Evolutionary conservation across 2,797 vertebrate genomes (phyloP), one percentile per base, ranked within the genome.

Genomic region (Chromis chromis): DNA sequence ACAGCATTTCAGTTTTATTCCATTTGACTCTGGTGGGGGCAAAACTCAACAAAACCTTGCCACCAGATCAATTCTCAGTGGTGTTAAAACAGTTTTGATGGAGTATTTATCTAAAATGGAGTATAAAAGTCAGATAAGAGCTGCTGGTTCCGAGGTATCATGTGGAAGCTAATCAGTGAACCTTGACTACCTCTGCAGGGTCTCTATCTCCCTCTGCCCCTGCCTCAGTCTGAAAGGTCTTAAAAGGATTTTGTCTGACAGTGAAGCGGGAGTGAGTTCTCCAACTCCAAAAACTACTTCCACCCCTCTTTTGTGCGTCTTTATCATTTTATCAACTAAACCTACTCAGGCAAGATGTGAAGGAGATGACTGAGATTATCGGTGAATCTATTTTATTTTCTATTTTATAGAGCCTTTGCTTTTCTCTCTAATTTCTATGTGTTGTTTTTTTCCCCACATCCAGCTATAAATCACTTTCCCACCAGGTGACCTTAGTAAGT

Each of bases 121-220:
- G 33, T 36, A 52, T 59, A 50, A 57, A 59, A 63, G 58, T 42
- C 33, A 70, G 72, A 83, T 74, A 77, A 82, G 40, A 68, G 63
- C n/a, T 36, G 58, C 21, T 67, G 48, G 67, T 65, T 71, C 54
- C 76, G 19, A 28, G 44, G 64, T 74, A 75, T 70, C 57, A 64
- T 52, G 46, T 72, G 55, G 31, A 67, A 81, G 58, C 17, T 74
- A 74, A 77, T 78, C 78, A 81, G 36, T 70, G 73, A 83, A 74
- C 59, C 59, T 14, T 76, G 58, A 49, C 58, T 65, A 53, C 25
- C 54, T 82, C 66, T 73, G 57, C 53, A 63, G 36, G 57, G 53
- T 61, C 42, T 61, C 39, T 36, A 68, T 76, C 50, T 59, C 54
- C 39, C 33, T 52, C 48, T 74, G 56, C 24, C 60, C 39, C 46